Percentiles rank a stretch among this genome's conserved stretches.
Evolutionary conservation across 2,888 invertebrate species (phyloP).

Genomic region (Ephialtes manifestator): DNA sequence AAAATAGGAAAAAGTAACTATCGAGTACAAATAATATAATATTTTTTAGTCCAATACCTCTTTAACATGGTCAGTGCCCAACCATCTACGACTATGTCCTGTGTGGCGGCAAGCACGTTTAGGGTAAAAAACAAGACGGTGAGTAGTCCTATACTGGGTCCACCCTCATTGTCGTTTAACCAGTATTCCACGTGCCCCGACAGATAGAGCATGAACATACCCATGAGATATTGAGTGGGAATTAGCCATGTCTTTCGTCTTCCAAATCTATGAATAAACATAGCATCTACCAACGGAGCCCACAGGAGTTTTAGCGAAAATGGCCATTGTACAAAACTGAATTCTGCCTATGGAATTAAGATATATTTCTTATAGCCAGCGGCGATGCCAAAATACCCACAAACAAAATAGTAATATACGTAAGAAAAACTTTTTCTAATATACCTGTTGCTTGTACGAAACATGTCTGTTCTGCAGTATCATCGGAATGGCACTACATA

Average conservation of each 20-base stretch:
- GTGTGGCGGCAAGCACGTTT: slow-evolving; percentile 99
- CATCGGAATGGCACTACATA: slow-evolving; percentile 98
- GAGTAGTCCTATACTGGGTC: slow-evolving; percentile 92
- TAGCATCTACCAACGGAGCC: slow-evolving; percentile 99
- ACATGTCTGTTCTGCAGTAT: slow-evolving; percentile 96
- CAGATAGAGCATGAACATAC: slow-evolving; percentile 95
- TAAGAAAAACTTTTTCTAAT: not conserved
- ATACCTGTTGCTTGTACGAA: slow-evolving; percentile 96
- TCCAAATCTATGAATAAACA: slow-evolving; percentile 94
- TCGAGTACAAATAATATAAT: not conserved
- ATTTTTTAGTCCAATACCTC: slow-evolving; percentile 87
- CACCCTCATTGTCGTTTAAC: slow-evolving; percentile 89
- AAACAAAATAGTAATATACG: not conserved
- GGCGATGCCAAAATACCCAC: not conserved
- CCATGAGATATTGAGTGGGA: slow-evolving; percentile 96
- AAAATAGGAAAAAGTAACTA: not conserved
- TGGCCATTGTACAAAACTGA: slow-evolving; percentile 98
- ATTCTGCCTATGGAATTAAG: slow-evolving; percentile 90
- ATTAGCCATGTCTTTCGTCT: slow-evolving; percentile 98
- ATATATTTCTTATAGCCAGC: not conserved
- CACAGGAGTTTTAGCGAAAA: slow-evolving; percentile 97
- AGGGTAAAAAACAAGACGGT: slow-evolving; percentile 95
- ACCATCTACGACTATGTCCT: slow-evolving; percentile 99
- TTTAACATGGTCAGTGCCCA: slow-evolving; percentile 99
- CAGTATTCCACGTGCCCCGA: slow-evolving; percentile 92